Conservation (phyloP, 2,797 vertebrate genomes). For the Oryzias dopingdopingensis region DNA sequence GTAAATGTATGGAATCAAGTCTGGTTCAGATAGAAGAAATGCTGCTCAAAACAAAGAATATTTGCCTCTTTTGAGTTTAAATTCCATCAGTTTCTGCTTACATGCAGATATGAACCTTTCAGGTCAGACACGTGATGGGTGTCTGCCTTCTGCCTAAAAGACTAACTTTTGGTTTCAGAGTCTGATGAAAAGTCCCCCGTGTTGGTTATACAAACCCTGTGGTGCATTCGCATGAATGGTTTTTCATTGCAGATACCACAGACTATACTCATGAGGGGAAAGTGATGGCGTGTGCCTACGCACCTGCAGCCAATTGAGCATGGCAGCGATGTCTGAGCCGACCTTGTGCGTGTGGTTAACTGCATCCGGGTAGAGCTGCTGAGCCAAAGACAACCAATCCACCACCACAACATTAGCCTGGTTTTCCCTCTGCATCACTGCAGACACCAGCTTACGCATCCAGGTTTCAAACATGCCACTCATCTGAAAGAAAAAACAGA, state of each 20-base stretch:
- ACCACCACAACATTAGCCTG: slow-evolving; percentile 89
- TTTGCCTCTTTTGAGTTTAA: no score
- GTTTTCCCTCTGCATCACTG: slow-evolving; percentile 82
- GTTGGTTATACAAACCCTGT: neutral
- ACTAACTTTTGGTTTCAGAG: neutral
- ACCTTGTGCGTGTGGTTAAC: slow-evolving; percentile 85
- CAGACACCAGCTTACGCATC: slow-evolving; percentile 84
- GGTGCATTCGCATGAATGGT: no score
- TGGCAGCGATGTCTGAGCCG: slow-evolving; percentile 78
- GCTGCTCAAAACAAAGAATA: no score
- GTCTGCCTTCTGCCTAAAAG: no score
- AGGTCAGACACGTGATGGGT: no score
- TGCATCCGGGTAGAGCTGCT: slow-evolving; percentile 88
- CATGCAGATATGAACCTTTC: no score
- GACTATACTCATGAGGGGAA: neutral
- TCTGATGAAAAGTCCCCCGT: neutral
- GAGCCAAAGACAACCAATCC: slow-evolving; percentile 87
- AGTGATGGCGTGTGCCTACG: slow-evolving; percentile 1
- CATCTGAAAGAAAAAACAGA: slow-evolving; percentile 73
- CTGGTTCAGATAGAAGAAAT: no score
- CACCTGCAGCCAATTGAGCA: slow-evolving; percentile 95
- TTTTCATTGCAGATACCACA: no score
- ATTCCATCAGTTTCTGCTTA: no score
- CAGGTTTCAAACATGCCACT: slow-evolving; percentile 89
- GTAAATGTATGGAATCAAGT: no score